These are phyloP conservation scores for Philereme transversata DNA, from an alignment of 2,888 invertebrate species.

Conservation along the genomic window DNA sequence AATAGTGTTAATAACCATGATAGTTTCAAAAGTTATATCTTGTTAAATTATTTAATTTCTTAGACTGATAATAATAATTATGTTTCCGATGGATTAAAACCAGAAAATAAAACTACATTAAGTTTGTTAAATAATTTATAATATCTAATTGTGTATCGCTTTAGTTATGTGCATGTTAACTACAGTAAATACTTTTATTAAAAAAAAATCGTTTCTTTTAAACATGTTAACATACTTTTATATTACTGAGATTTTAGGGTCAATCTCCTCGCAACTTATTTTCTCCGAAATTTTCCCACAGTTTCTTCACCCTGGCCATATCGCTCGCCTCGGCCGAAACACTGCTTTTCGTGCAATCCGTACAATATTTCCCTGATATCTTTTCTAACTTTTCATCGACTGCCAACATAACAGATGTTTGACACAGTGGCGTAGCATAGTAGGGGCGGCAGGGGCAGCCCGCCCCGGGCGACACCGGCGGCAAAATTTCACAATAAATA, in stretches of 20 bases:
- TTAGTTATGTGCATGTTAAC: too few species aligned
- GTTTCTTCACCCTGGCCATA: conserved; percentile 88
- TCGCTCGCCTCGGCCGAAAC: conserved; percentile 86
- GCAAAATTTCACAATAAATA: too few species aligned
- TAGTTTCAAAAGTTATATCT: too few species aligned
- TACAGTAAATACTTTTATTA: too few species aligned
- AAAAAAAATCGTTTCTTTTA: too few species aligned
- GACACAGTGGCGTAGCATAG: too few species aligned
- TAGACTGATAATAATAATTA: conserved; percentile 3
- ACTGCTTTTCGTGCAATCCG: conserved; percentile 89
- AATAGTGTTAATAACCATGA: too few species aligned
- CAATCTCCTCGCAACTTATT: conserved; percentile 87
- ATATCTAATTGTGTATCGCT: conserved; percentile 9
- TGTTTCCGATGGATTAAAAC: neutral
- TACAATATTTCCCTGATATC: conserved; percentile 90
- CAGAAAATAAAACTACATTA: conserved; percentile 13
- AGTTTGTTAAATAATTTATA: conserved; percentile 16
- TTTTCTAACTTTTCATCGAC: conserved; percentile 89
- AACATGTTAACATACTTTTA: too few species aligned
- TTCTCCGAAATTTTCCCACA: conserved; percentile 94
- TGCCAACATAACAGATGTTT: conserved; percentile 90
- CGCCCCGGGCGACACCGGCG: too few species aligned
- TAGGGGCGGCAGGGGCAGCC: too few species aligned
- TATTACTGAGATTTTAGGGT: conserved; percentile 84
- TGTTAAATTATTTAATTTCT: conserved; percentile 7